Evolutionary conservation across 2,113 vertebrate species (phyloP), one percentile per base, ranked within the genome.

Genomic region (Paradisaea rubra): DNA sequence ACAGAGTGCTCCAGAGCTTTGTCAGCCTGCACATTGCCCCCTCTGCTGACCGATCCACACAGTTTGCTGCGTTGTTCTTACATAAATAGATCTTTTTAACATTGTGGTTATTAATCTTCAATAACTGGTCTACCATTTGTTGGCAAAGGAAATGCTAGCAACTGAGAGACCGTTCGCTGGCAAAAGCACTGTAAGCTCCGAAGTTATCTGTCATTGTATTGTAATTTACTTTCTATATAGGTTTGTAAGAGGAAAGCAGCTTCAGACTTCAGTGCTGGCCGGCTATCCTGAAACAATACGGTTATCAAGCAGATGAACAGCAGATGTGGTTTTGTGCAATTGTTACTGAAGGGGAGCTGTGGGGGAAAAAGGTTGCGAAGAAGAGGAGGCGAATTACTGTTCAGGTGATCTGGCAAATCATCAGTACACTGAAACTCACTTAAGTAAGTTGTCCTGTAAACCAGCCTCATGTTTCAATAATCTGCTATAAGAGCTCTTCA

Each of bases 291-390:
- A 42, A 84, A 53, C 64, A 86, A 64, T 7, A 35, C 9, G 21
- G 9, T 45, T 81, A n/a, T 10, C 10, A 63, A 69, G 42, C 11
- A 33, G 33, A 25, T 39, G 9, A 50, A 18, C 6, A 6, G 8
- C 27, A 59, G 4, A 1, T 66, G 31, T 59, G 44, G 1, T 66
- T 49, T 42, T 10, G 19, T n/a, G 13, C 45, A 18, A 24, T 52
- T 74, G n/a, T 25, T 42, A 16, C 20, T 30, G 11, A 7, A 22
- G 5, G 30, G 11, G n/a, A 30, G 1, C 19, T 47, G 28, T 18
- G 11, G 5, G 7, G 4, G 15, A 0, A 8, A 41, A 37, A 7
- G 2, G 0, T 11, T 37, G 15, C 56, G 20, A 56, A 42, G 17
- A 73, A 6, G 33, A 42, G 47, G 28, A 64, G 4, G 1, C 3